A percentile compares a stretch with the other conserved stretches of the same genome.
Evolutionary conservation across 1,140 invertebrate genomes (phyloP).

Genomic region (Nylanderia fulva): DNA sequence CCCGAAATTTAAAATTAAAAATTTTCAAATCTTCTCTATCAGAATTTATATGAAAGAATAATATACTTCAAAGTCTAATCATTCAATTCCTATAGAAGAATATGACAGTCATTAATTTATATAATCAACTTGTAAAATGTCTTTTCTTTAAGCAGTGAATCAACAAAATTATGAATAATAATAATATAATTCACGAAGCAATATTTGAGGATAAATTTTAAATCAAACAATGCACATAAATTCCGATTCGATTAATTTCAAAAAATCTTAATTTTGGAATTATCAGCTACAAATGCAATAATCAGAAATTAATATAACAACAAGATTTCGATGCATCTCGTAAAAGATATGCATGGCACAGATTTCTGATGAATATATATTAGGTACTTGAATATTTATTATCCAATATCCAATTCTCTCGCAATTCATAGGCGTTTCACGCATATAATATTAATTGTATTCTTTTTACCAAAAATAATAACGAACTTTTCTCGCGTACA

Average conservation of each 20-base stretch:
- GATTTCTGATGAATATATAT: not conserved
- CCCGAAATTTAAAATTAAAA: not conserved
- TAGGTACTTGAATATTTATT: slow-evolving; percentile 12
- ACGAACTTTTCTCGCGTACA: not conserved
- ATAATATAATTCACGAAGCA: not conserved
- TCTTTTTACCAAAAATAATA: not conserved
- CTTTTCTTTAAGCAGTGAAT: not conserved
- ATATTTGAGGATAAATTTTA: not conserved
- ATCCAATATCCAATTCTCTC: not conserved
- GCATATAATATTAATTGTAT: not conserved
- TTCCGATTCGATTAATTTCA: slow-evolving; percentile 1
- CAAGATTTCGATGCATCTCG: not conserved
- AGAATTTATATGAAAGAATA: not conserved
- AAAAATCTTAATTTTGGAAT: not conserved
- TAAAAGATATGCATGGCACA: not conserved
- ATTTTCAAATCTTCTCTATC: not conserved
- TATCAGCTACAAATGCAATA: not conserved
- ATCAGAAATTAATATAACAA: not conserved
- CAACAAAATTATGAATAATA: no score
- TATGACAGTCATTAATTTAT: not conserved
- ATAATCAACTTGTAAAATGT: not conserved
- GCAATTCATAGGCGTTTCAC: not conserved
- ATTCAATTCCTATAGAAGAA: not conserved
- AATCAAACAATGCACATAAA: not conserved
- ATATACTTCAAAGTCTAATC: not conserved